Evolutionary conservation across 2,113 vertebrate species (phyloP), one percentile per base, ranked within the genome.

Genomic region (Lathamus discolor): DNA sequence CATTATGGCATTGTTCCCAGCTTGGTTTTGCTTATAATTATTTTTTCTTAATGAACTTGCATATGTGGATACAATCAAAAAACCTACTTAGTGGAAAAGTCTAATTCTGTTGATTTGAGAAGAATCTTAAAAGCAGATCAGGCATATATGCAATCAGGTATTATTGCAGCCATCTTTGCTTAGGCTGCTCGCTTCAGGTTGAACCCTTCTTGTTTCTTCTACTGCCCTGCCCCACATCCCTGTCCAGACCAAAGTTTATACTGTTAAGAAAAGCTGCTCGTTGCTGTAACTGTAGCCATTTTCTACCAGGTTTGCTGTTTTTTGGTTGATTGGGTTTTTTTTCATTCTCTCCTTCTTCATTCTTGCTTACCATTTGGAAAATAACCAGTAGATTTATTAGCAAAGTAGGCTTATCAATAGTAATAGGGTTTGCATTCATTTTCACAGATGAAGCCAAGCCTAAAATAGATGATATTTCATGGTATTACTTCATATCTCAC

Each of bases 241-340:
- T n/a, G 3, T 23, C 10, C 6, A 4, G 18, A 72, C 1, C 9
- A 48, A 55, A 20, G 7, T 3, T 70, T 70, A 4, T 3, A 33
- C 5, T 33, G 5, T 79, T 44, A 62, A 52, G 55, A 67, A 74
- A 88, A 63, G 5, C 1, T 62, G 3, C 0, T 63, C 25, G 75
- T 82, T 67, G 9, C 15, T 35, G 12, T n/a, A 66, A 75, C 43
- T 48, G 4, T 33, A 70, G 3, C 2, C 9, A 20, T 90, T 82
- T 83, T 39, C 8, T 13, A 28, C 13, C 69, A 31, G 22, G 9
- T 17, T 18, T 66, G 2, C 8, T 51, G 43, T 35, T 18, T 29
- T 39, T 61, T 9, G 3, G 33, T 35, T 59, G 33, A 14, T 35
- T 59, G 23, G 57, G 6, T 68, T 39, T 44, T 43, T 10, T 44